These are phyloP conservation scores for Tipula unca DNA, from an alignment of 2,888 invertebrate species.

Conservation along the genomic window DNA sequence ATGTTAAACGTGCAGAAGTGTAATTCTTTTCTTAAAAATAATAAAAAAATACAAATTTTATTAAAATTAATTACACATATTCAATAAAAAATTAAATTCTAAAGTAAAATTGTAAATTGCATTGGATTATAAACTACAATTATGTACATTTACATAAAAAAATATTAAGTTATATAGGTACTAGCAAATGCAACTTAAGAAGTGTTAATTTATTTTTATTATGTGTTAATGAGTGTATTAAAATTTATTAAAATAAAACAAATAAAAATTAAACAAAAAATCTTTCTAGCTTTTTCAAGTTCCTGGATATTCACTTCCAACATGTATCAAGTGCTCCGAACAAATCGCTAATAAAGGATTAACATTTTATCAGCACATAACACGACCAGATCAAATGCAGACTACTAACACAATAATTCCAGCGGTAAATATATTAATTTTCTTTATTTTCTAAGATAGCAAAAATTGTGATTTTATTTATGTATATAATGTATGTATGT, in stretches of 20 bases:
- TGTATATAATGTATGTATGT: not conserved
- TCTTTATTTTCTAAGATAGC: not conserved
- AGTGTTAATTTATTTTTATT: not conserved
- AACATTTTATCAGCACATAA: constrained; percentile 34
- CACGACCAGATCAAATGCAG: constrained; percentile 30
- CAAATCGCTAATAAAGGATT: constrained; percentile 39
- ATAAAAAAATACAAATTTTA: not conserved
- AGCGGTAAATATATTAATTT: constrained; percentile 23
- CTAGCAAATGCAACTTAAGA: too few relatives aligned
- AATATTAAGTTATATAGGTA: not conserved
- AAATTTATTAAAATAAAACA: not conserved
- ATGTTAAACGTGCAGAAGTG: not conserved
- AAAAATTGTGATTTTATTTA: not conserved
- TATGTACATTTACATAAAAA: not conserved
- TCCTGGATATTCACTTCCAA: constrained; percentile 42
- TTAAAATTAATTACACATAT: not conserved
- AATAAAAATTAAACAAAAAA: not conserved
- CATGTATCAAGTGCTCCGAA: constrained; percentile 42
- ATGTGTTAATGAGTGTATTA: not conserved
- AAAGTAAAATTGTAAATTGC: not conserved
- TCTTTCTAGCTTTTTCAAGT: constrained; percentile 36
- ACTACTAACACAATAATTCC: constrained; percentile 25
- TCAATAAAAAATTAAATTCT: not conserved
- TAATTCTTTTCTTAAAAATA: not conserved
- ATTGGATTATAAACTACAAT: not conserved